Evolutionary conservation across 2,888 invertebrate genomes (phyloP), one percentile per base, ranked within the genome.

Genomic region (Eristalinus aeneus): DNA sequence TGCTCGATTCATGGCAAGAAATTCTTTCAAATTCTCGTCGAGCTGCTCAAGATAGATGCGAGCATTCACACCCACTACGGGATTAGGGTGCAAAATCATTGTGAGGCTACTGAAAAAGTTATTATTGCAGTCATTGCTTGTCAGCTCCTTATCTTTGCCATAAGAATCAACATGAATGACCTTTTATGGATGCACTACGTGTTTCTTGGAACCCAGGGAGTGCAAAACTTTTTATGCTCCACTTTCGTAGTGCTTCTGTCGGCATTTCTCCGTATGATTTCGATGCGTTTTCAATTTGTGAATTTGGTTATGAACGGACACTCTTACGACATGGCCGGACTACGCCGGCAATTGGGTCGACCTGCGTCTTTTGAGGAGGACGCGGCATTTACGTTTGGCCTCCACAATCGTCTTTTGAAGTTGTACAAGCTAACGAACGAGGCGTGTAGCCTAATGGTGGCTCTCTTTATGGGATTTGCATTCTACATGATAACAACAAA

Each of bases 401-500:
- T 91, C 74, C 91, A 92, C 81, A 92, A 91, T 39, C 90, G 89
- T 36, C 72, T 92, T 68, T 72, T 91, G 77, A 89, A 89, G 53
- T 90, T 91, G 27, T 91, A 90, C 63, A 91, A 91, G 76, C 82
- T 88, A 58, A 89, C 91, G 60, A 92, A 92, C 67, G 91, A 91
- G 31, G 89, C 90, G 36, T 91, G 90, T 87, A 91, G 91, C 67
- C 79, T 91, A 53, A 89, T 91, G 64, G 85, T 92, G 39, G 91
- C 92, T 5, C 89, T 90, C 36, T 91, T 91, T 75, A 89, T 92
- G 89, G 92, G 91, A 1, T 92, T 90, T 74, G 90, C 91, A 1
- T 92, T 92, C 78, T 92, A 92, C 75, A 90, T 90, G 20, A 91
- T 92, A 56, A 92, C 92, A 27, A 91, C 92, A 32, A 91, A 90